Percentiles rank a stretch among this genome's conserved stretches.
Evolutionary conservation across 2,113 vertebrate species (phyloP).

Genomic region (Seriola quinqueradiata): DNA sequence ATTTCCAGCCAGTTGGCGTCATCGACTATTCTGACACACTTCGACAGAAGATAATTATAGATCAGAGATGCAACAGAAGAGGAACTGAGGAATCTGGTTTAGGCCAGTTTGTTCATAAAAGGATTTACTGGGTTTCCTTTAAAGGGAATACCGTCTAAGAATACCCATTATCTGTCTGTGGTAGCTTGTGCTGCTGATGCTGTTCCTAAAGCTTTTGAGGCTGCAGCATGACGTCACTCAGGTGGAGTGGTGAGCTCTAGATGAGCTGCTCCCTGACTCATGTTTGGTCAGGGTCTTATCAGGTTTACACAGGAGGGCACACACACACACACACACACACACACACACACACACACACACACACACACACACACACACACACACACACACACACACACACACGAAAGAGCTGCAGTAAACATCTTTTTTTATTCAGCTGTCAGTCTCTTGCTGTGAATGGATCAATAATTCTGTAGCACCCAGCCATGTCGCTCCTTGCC

Average conservation of each 20-base stretch:
- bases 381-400: not conserved
- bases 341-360: slow-evolving; percentile 17
- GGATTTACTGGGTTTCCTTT: slow-evolving; percentile 59
- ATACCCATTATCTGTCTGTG: slow-evolving; percentile 45
- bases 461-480: slow-evolving; percentile 72
- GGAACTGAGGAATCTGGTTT: slow-evolving; percentile 25
- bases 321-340: slow-evolving; percentile 1
- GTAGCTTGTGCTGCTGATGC: slow-evolving; percentile 12
- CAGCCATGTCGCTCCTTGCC: slow-evolving; percentile 29
- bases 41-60: slow-evolving; percentile 41
- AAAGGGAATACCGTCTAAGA: slow-evolving; percentile 62
- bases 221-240: slow-evolving; percentile 64
- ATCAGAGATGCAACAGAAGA: slow-evolving; percentile 40
- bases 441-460: slow-evolving; percentile 47
- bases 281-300: slow-evolving; percentile 60
- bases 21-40: slow-evolving; percentile 9
- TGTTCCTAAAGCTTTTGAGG: slow-evolving; percentile 36
- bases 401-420: slow-evolving; percentile 26
- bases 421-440: slow-evolving; percentile 47
- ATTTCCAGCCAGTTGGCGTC: slow-evolving; percentile 10
- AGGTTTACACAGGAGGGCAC: slow-evolving; percentile 24
- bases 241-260: slow-evolving; percentile 33
- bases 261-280: slow-evolving; percentile 54
- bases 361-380: slow-evolving; percentile 21
- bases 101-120: slow-evolving; percentile 26